These are phyloP conservation scores for Drosophila sucinea DNA, from an alignment of 1,140 invertebrate genomes.

Conservation along the genomic window DNA sequence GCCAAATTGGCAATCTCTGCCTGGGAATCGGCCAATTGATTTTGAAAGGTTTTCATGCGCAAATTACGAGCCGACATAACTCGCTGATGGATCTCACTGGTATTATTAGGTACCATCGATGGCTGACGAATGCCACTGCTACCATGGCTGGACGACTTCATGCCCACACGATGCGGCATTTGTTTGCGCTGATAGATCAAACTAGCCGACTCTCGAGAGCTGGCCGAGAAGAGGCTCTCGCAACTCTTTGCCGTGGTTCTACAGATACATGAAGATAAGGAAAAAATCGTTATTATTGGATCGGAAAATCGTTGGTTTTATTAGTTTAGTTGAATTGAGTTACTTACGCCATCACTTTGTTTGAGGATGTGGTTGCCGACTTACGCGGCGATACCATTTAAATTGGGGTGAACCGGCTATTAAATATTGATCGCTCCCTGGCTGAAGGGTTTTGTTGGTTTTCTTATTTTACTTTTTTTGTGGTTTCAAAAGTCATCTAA, in stretches of 20 bases:
- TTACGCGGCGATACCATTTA: slow-evolving; percentile 74
- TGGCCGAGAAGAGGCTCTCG: slow-evolving; percentile 78
- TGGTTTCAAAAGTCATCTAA: slow-evolving; percentile 11
- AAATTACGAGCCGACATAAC: slow-evolving; percentile 90
- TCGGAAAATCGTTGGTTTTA: not conserved
- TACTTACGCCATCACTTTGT: slow-evolving; percentile 63
- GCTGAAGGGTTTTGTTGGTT: not conserved
- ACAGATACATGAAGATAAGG: not conserved
- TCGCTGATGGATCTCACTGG: slow-evolving; percentile 86
- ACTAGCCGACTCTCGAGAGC: slow-evolving; percentile 74
- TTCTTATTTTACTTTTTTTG: slow-evolving; percentile 11
- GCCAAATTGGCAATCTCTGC: slow-evolving; percentile 90
- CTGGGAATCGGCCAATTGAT: slow-evolving; percentile 91
- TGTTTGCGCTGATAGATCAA: slow-evolving; percentile 70
- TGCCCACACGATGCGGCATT: slow-evolving; percentile 10
- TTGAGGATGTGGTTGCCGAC: slow-evolving; percentile 41
- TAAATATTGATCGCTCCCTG: not conserved
- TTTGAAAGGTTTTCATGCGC: slow-evolving; percentile 89
- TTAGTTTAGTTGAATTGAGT: not conserved
- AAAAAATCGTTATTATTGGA: not conserved
- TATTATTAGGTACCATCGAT: slow-evolving; percentile 51
- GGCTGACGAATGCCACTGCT: slow-evolving; percentile 49
- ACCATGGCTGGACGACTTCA: slow-evolving; percentile 40
- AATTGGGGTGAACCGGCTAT: slow-evolving; percentile 6
- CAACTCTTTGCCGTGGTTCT: slow-evolving; percentile 75